phyloP scores from a whole-genome alignment of 2,113 vertebrate species.

The Ceyx margarethae region DNA sequence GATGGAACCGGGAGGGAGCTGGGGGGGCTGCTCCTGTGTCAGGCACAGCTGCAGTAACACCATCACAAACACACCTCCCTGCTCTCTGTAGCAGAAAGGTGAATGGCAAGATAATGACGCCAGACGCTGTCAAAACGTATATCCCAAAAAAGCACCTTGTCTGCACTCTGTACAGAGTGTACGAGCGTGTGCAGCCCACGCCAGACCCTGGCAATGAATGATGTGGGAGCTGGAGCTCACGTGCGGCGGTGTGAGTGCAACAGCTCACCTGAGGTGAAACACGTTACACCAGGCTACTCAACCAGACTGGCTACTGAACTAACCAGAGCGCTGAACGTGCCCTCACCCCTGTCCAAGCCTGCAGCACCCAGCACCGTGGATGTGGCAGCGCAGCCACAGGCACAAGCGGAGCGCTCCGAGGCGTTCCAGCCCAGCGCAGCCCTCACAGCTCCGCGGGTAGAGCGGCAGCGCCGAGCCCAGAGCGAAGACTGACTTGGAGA shows the following conservation, averaged over 20 bases:
- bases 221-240: background rate
- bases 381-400: accelerated
- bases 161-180: background rate
- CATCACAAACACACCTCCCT: accelerated
- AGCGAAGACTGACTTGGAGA: background rate
- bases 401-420: background rate
- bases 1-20: background rate
- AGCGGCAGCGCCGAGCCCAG: background rate
- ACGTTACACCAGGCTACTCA: background rate
- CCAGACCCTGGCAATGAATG: background rate
- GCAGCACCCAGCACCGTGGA: background rate
- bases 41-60: background rate
- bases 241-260: background rate
- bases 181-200: background rate
- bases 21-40: background rate
- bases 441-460: background rate
- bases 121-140: background rate
- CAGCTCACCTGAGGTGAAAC: background rate
- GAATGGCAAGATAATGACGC: background rate
- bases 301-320: too few relatives aligned
- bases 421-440: background rate
- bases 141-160: background rate
- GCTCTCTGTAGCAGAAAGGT: background rate
- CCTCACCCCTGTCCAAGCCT: background rate
- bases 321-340: accelerated